phyloP scores from a whole-genome alignment of 2,888 invertebrate genomes.

The Trachelus troglodyta region DNA sequence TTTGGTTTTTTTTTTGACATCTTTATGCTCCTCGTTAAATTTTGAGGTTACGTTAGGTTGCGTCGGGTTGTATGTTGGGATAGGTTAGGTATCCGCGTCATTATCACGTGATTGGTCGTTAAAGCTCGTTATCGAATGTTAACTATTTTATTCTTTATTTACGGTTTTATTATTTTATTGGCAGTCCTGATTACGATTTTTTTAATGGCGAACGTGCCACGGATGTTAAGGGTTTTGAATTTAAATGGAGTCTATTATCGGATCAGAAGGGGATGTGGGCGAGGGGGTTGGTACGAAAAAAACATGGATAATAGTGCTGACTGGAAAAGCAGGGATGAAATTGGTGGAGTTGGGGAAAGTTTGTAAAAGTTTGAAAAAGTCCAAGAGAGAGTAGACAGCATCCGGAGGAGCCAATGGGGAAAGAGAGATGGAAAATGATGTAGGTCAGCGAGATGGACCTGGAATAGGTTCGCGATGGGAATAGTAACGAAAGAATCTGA shows the following conservation, averaged over 20 bases:
- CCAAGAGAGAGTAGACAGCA: background rate
- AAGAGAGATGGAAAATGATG: background rate
- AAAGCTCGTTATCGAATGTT: background rate
- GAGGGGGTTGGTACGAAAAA: background rate
- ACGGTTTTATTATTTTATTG: background rate
- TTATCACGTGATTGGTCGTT: background rate
- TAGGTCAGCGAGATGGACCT: background rate
- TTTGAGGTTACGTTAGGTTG: background rate
- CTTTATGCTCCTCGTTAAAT: background rate
- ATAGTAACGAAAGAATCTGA: constrained; percentile 5
- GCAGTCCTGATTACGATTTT: background rate
- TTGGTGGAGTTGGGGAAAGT: background rate
- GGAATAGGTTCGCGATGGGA: constrained; percentile 1
- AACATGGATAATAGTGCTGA: background rate
- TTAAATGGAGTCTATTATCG: background rate
- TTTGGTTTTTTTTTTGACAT: background rate
- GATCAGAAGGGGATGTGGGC: background rate
- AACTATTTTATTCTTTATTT: background rate
- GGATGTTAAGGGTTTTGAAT: too few relatives aligned
- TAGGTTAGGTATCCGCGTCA: background rate
- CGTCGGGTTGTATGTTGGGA: background rate
- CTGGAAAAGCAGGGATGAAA: background rate
- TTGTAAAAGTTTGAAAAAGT: background rate
- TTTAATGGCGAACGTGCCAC: too few relatives aligned
- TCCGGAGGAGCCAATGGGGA: background rate